Base-by-base conservation (phyloP, 2,113 vertebrate genomes). In the Leucoraja erinaceus region DNA sequence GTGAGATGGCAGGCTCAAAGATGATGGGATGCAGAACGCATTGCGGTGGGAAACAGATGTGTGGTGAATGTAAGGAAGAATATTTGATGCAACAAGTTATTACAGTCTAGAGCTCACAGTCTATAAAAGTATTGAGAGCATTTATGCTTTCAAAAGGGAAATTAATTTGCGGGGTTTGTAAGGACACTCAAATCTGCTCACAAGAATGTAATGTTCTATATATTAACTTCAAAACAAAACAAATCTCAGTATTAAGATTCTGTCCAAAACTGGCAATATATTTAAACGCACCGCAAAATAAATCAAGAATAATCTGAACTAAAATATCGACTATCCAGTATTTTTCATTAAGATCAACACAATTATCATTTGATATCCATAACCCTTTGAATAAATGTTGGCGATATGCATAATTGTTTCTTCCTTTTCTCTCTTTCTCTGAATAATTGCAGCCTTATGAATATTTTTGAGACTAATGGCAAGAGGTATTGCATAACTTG, bases 201-300 rank as follows among this genome's bases (percentile, higher is more conserved):
- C 12, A 33, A 31, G n/a, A 63, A 25, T 5, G 59, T 63, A 61
- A 61, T 63, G n/a, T 88, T 31, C 28, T 61, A 31, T 31, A n/a
- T 12, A 63, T 63, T 12, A 31, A 16, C 59, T 88, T 63, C 56
- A 88, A 9, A 59, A 63, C 20, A 88, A 88, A n/a, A 88, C 16
- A 88, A 31, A 66, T 88, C n/a, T 33, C 28, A 88, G n/a, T 63
- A 88, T 31, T n/a, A 88, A 88, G 1, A n/a, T 88, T 88, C 28
- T 16, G 0, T 88, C 31, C 14, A 88, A 66, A 31, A 33, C 59
- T 31, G 7, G 31, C 63, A 88, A 88, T 88, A 63, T 31, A n/a
- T 8, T 88, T 63, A 88, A 88, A n/a, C 31, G 38, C 25, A 88
- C 31, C 31, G 63, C 11, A 63, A 86, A 88, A 33, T 66, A 5